phyloP scores from a whole-genome alignment of 2,797 vertebrate genomes.

The Carcharodon carcharias region DNA sequence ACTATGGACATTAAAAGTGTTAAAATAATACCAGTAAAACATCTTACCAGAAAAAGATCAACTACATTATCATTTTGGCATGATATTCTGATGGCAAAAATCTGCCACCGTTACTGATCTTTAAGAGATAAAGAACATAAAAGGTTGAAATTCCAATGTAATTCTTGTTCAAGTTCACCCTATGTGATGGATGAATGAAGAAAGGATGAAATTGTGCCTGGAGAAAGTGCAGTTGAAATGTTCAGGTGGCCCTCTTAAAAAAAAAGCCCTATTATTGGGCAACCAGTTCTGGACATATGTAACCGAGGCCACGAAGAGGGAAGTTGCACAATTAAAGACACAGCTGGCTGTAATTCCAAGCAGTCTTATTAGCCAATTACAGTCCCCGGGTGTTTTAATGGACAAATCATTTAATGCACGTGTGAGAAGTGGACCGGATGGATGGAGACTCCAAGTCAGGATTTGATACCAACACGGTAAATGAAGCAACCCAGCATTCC shows the following conservation, averaged over 20 bases:
- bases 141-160: background rate
- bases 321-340: background rate
- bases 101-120: background rate
- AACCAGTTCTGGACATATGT: background rate
- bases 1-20: background rate
- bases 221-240: background rate
- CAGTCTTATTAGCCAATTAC: background rate
- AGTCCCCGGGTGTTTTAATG: background rate
- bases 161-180: background rate
- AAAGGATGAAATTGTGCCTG: background rate
- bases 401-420: background rate
- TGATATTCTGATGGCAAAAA: background rate
- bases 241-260: background rate
- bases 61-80: background rate
- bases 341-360: background rate
- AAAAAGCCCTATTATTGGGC: background rate
- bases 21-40: background rate
- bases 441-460: background rate
- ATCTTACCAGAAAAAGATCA: too few relatives aligned
- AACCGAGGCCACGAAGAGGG: background rate
- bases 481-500: background rate
- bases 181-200: background rate
- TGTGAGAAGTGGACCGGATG: background rate
- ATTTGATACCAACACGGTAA: background rate
- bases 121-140: background rate